Base-by-base conservation (phyloP, 2,888 invertebrate species). In the Tenthredo mesomela region DNA sequence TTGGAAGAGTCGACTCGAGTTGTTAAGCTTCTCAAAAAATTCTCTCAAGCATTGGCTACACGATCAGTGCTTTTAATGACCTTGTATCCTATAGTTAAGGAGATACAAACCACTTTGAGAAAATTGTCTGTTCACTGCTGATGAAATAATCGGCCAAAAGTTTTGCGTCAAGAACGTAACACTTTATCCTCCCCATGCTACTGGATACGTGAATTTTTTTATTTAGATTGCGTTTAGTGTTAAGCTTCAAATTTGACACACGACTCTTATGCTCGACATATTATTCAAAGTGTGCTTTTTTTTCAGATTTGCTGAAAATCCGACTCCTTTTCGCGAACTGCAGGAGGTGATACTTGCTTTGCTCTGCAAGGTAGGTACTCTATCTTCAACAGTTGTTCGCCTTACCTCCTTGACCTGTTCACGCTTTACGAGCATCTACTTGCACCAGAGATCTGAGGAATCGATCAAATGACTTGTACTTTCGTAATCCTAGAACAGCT, bases 11-110 rank as follows among this genome's bases (percentile, higher is more conserved):
- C 77, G 29, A 9, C 33, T 50, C 33, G 18, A 40, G 77, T 54
- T 54, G n/a, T 50, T 33, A 29, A 40, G 47, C 47, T 47, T 73
- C 12, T 43, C 73, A 47, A 73, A 21, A 43, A 73, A 73, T 73
- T 73, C 73, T 73, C 10, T 25, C 43, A 73, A 29, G 40, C 43
- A 73, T 73, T 40, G 43, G 43, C n/a, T 47, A 25, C n/a, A 40
- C 43, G 73, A 15, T 43, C 9, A 40, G 21, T 12, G n/a, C 9
- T 47, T 43, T 25, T 43, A 21, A 73, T n/a, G 4, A 40, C 40
- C 40, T 9, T 6, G 5, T 21, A 21, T 40, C 43, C 43, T 21
- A 21, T 40, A 71, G 9, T 25, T 9, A 6, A 40, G 25, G 6
- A 12, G 70, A 10, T 37, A 40, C 9, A 54, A 54, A n/a, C n/a